phyloP scores from a whole-genome alignment of 2,888 invertebrate genomes.

The Thysanoteuthis rhombus region DNA sequence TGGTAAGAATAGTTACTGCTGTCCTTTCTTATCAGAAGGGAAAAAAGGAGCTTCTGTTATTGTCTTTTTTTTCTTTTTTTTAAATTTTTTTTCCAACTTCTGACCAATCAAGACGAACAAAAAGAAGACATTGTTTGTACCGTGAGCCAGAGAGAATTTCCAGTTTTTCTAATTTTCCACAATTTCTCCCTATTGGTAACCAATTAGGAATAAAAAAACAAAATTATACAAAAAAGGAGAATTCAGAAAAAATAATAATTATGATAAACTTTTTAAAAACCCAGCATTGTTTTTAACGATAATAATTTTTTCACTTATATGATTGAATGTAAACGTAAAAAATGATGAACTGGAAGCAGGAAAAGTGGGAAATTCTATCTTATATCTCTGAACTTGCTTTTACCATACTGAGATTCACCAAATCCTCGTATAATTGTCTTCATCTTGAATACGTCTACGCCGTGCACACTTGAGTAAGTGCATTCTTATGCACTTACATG shows the following conservation, averaged over 20 bases:
- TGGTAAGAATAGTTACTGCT: background rate
- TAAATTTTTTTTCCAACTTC: background rate
- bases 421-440: no score
- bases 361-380: background rate
- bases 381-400: no score
- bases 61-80: no score
- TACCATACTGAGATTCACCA: no score
- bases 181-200: no score
- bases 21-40: background rate
- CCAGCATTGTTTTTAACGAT: background rate
- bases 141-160: background rate
- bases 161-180: no score
- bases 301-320: background rate
- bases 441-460: no score
- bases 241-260: background rate
- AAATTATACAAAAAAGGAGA: background rate
- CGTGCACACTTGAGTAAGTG: no score
- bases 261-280: background rate
- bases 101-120: background rate
- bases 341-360: background rate
- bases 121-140: background rate
- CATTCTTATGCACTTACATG: no score
- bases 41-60: background rate
- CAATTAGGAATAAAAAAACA: no score
- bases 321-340: background rate